phyloP scores from a whole-genome alignment of 2,797 vertebrate species.

The Ara ararauna region DNA sequence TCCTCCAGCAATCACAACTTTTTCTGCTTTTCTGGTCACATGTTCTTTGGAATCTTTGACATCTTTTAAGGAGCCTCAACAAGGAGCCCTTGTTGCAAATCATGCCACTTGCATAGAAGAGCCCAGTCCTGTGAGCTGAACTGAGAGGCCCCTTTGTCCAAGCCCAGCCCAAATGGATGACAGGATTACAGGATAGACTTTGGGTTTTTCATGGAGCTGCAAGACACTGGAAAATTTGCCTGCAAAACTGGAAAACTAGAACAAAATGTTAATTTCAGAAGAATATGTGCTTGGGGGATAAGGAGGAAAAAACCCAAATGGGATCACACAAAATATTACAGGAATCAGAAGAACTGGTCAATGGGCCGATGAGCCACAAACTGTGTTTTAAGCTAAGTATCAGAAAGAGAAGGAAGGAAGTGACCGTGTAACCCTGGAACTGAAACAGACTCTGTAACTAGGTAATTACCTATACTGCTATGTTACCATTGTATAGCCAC shows the following conservation, averaged over 20 bases:
- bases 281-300: not conserved
- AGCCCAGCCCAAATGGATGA: not conserved
- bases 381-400: not conserved
- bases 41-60: not conserved
- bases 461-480: too few relatives aligned
- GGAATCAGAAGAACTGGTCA: not conserved
- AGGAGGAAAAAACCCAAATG: not conserved
- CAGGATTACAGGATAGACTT: not conserved
- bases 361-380: not conserved
- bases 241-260: not conserved
- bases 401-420: not conserved
- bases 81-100: fast-evolving
- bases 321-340: not conserved
- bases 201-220: not conserved
- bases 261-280: not conserved
- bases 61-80: not conserved
- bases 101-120: fast-evolving
- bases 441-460: too few relatives aligned
- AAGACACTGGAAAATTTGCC: not conserved
- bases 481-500: too few relatives aligned
- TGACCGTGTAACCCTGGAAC: too few relatives aligned
- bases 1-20: not conserved
- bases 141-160: not conserved
- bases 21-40: not conserved
- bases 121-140: fast-evolving